phyloP scores from a whole-genome alignment of 2,888 invertebrate genomes.

The Coenonympha arcania region DNA sequence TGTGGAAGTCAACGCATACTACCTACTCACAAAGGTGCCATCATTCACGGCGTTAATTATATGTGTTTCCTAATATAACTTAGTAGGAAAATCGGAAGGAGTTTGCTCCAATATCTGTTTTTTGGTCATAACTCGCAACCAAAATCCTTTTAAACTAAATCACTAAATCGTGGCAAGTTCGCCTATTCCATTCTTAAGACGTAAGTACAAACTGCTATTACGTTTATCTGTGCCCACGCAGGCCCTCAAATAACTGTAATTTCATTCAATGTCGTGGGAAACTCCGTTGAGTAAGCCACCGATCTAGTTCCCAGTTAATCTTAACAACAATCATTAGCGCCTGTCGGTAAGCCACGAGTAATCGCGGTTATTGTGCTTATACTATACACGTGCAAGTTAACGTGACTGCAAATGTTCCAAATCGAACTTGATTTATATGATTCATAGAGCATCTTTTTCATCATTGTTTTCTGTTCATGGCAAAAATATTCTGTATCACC shows the following conservation, averaged over 20 bases:
- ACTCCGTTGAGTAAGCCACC: constrained; percentile 56
- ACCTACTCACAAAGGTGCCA: too few species aligned
- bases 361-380: neutral
- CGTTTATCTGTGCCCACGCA: constrained; percentile 15
- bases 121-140: neutral
- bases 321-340: constrained; percentile 55
- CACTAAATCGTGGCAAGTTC: neutral
- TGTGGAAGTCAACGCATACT: too few species aligned
- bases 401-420: neutral
- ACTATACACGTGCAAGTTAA: too few species aligned
- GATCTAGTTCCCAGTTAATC: constrained; percentile 68
- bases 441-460: too few species aligned
- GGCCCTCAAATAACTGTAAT: constrained; percentile 58
- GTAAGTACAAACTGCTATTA: constrained; percentile 12
- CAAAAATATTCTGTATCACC: too few species aligned
- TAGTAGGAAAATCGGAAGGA: too few species aligned
- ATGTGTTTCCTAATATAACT: too few species aligned
- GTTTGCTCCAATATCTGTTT: too few species aligned
- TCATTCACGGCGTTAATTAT: too few species aligned
- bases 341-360: constrained; percentile 47
- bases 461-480: too few species aligned
- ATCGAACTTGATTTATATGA: too few species aligned
- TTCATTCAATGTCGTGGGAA: constrained; percentile 69
- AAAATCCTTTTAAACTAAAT: neutral
- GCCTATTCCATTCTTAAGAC: neutral